Evolutionary conservation across 2,113 vertebrate genomes (phyloP), one percentile per base, ranked within the genome.

Genomic region (Lipophrys pholis): DNA sequence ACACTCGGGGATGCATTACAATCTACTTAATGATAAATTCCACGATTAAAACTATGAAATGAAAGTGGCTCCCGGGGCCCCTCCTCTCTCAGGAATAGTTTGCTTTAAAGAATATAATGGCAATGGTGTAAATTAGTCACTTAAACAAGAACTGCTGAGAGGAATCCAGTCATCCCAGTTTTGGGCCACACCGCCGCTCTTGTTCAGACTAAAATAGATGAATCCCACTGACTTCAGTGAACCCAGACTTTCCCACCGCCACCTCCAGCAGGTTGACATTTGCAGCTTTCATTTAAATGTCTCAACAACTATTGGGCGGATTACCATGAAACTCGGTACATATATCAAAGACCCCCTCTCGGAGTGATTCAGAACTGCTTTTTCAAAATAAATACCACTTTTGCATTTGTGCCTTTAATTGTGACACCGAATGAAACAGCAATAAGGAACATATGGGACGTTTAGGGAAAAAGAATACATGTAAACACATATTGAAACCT

Each of bases 401-500:
- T 11, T 43, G 42, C 42, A 49, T 49, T 5, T 8, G 48, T 16
- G 48, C 6, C 39, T 69, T 8, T 36, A 46, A 66, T 30, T 53
- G 53, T 49, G 43, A 63, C 54, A 35, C 11, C n/a, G 49, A 48
- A 56, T 67, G n/a, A 52, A 74, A 69, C 21, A 51, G 42, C 12
- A 59, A 55, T 12, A 39, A 49, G 15, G 7, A 55, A 54, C 49
- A 61, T 38, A 69, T 43, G 46, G 54, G 14, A 50, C 50, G 21
- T 62, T 35, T 62, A 17, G 30, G 14, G 7, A 57, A 66, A 59
- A 53, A 49, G 21, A 21, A 7, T 15, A 36, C 21, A 64, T 52
- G 63, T 59, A 53, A 70, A 66, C 43, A 67, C 16, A 54, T 48
- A 52, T 42, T 64, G 21, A 61, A 66, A 63, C 11, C 52, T 71